Conservation (phyloP, 2,888 invertebrate genomes). For the Clivina fossor region DNA sequence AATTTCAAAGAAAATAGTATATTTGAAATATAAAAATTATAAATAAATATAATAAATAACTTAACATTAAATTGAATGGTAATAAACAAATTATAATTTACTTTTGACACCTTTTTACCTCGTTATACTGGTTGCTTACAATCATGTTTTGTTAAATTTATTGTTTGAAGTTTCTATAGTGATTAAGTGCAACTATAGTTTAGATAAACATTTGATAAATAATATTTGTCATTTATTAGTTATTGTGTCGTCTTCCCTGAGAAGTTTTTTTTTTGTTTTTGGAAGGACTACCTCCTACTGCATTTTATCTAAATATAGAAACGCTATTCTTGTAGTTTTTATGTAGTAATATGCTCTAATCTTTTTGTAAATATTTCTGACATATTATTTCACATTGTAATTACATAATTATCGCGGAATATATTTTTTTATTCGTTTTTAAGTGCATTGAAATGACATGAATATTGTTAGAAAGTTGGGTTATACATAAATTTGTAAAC, state of each 20-base stretch:
- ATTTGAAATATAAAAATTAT: too few relatives aligned
- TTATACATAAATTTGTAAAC: conserved; percentile 12
- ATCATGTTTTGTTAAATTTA: too few relatives aligned
- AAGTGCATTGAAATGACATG: background rate
- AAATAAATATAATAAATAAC: too few relatives aligned
- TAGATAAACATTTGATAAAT: conserved; percentile 17
- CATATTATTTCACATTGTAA: background rate
- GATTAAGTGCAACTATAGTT: too few relatives aligned
- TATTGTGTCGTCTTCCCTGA: conserved; percentile 10
- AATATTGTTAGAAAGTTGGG: conserved; percentile 25
- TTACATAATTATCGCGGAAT: conserved; percentile 4
- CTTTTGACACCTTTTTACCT: too few relatives aligned
- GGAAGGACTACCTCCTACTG: conserved; percentile 18
- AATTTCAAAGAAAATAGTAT: too few relatives aligned
- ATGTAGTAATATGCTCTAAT: conserved; percentile 20
- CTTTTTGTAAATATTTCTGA: conserved; percentile 23
- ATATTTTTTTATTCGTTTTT: conserved; percentile 9
- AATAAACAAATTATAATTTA: too few relatives aligned
- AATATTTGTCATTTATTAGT: background rate
- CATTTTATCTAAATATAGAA: conserved; percentile 29
- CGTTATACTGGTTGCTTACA: too few relatives aligned
- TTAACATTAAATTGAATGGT: too few relatives aligned
- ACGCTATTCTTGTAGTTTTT: conserved; percentile 25
- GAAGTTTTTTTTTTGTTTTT: conserved; percentile 23
- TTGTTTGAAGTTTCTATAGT: too few relatives aligned